Percentiles rank a stretch among this genome's conserved stretches.
These are phyloP conservation scores for Spodoptera exigua DNA, from an alignment of 2,888 invertebrate genomes.

Conservation along the genomic window DNA sequence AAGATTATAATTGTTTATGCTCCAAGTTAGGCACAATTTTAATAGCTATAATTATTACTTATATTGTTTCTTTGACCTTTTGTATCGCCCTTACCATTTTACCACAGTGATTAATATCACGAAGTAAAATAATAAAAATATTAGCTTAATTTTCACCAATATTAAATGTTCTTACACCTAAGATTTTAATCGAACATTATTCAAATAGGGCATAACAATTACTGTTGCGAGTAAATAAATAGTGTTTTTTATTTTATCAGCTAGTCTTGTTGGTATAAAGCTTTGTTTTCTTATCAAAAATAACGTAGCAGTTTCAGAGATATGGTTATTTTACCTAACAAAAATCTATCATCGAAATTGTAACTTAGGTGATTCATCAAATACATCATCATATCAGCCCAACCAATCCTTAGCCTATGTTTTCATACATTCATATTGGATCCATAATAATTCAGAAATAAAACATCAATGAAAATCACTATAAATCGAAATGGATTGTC, in stretches of 20 bases:
- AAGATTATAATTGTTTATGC: slow-evolving; percentile 38
- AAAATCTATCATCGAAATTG: too few relatives aligned
- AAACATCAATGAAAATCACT: slow-evolving; percentile 6
- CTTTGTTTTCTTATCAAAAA: too few relatives aligned
- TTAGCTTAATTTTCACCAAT: slow-evolving; percentile 11
- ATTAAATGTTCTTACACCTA: slow-evolving; percentile 42
- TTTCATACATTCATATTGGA: too few relatives aligned
- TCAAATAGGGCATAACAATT: slow-evolving; percentile 28
- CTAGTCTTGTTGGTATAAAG: too few relatives aligned
- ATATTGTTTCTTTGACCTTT: slow-evolving; percentile 43
- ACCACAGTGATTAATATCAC: slow-evolving; percentile 44
- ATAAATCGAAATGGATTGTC: slow-evolving; percentile 33
- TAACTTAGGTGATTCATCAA: not conserved
- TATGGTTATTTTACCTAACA: too few relatives aligned
- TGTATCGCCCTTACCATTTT: slow-evolving; percentile 24
- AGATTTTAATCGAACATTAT: slow-evolving; percentile 40
- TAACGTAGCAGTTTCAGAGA: too few relatives aligned
- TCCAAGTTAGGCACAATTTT: slow-evolving; percentile 26
- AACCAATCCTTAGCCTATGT: too few relatives aligned
- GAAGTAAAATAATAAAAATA: slow-evolving; percentile 37
- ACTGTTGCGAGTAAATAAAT: not conserved
- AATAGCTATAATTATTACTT: slow-evolving; percentile 25
- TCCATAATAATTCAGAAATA: too few relatives aligned
- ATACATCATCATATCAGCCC: not conserved
- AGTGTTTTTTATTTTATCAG: too few relatives aligned